phyloP scores from a whole-genome alignment of 2,888 invertebrate species.

The Dolomedes plantarius region DNA sequence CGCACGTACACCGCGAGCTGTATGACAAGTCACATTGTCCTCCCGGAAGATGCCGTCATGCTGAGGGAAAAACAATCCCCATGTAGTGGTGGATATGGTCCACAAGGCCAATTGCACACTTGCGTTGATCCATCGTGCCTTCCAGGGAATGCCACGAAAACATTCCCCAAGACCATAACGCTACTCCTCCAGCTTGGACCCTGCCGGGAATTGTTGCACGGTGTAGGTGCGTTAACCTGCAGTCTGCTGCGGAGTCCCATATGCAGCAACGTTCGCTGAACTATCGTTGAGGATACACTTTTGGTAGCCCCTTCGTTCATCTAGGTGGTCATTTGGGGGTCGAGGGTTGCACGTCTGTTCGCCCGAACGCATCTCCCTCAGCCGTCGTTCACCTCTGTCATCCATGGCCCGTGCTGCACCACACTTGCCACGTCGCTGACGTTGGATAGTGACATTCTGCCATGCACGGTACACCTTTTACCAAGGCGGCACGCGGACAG shows the following conservation, averaged over 20 bases:
- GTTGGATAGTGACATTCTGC: too few relatives aligned
- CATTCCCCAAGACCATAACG: background rate
- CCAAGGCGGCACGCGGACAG: too few relatives aligned
- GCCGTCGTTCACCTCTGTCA: background rate
- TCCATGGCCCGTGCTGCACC: too few relatives aligned
- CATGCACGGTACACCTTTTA: too few relatives aligned
- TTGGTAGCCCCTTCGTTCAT: background rate
- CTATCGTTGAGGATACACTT: background rate
- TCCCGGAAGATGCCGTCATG: background rate
- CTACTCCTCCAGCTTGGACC: background rate
- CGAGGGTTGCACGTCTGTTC: background rate
- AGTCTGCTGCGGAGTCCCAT: background rate
- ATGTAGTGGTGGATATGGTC: background rate
- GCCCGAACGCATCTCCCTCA: background rate
- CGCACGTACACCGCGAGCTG: background rate
- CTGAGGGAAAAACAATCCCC: background rate
- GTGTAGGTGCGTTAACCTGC: background rate
- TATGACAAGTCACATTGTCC: constrained; percentile 13
- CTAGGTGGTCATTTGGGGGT: background rate
- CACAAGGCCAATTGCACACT: background rate
- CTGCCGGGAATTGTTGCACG: background rate
- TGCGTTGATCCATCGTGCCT: background rate
- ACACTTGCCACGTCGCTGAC: too few relatives aligned
- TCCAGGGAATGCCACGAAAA: too few relatives aligned
- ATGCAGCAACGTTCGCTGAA: background rate